Base-by-base conservation (phyloP, 2,797 vertebrate genomes). In the Diglossa cyanea region DNA sequence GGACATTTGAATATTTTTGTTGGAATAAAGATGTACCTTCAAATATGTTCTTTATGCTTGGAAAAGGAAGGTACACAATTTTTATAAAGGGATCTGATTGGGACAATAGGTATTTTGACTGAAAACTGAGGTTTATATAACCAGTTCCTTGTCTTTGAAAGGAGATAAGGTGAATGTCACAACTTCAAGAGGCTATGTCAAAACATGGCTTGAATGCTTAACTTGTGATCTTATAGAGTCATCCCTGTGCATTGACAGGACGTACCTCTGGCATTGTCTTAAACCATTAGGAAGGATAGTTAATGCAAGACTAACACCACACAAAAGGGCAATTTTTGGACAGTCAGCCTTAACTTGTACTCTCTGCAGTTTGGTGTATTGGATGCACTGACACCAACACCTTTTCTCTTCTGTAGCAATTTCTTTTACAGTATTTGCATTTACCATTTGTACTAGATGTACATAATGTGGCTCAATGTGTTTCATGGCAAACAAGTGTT, bases 71-170 rank as follows among this genome's bases (percentile, higher is more conserved):
- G 5, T 51, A 45, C 31, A 9, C 63, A 4, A 1, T 51, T 85
- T 86, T 85, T 86, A 48, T 66, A 55, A 76, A 25, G 55, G 19
- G 8, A n/a, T 51, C 16, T 3, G 0, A 14, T 3, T 35, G 33
- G 13, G 11, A 77, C 61, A 94, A 90, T 2, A 6, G 28, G 25
- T 90, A 40, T 80, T 93, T 88, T 78, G n/a, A 61, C 57, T 54
- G 65, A 44, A 94, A 65, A 78, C 0, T 31, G 47, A 63, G 3
- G 14, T 81, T 83, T 84, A 39, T 42, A 26, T 31, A 90, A 84
- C 33, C 33, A 65, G 16, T 86, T 92, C 76, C 50, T 84, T 68
- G 39, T 83, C 76, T 71, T 77, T 80, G 72, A 90, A 90, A 74
- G 28, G 17, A 83, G 30, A 33, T 65, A 74, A 88, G 10, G n/a